These are phyloP conservation scores for Xiphorhynchus elegans DNA, from an alignment of 2,113 vertebrate species.

Conservation along the genomic window DNA sequence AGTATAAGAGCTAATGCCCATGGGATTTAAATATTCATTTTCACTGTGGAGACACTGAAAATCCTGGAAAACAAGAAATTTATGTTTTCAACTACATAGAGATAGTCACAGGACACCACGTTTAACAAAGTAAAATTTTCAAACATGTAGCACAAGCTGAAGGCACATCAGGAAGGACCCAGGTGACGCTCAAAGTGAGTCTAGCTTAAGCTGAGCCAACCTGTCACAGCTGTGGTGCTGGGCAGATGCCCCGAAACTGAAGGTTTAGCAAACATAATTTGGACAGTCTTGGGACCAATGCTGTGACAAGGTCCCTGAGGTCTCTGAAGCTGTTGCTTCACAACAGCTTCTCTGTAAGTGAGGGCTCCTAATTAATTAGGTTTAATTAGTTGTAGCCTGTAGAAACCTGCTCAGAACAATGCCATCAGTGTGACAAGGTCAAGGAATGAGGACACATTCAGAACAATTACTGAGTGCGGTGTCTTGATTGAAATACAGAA, in stretches of 20 bases:
- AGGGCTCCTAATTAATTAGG: conserved; percentile 40
- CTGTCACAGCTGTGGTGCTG: neutral
- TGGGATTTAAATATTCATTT: neutral
- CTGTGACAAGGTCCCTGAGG: neutral
- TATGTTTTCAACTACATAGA: neutral
- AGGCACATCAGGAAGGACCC: neutral
- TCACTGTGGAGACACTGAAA: neutral
- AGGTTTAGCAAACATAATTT: neutral
- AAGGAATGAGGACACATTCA: conserved; percentile 4
- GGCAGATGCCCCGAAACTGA: neutral
- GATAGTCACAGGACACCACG: neutral
- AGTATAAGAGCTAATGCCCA: neutral
- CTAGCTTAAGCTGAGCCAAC: neutral
- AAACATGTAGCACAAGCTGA: neutral
- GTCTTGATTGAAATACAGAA: conserved; percentile 15
- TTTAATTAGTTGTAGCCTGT: conserved; percentile 27
- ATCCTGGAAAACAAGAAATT: neutral
- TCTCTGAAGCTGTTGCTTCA: neutral
- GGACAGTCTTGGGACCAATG: neutral
- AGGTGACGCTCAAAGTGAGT: neutral
- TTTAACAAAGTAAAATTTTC: neutral
- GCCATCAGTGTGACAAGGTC: conserved; percentile 36
- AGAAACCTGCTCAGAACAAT: conserved; percentile 19
- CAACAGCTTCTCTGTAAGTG: neutral
- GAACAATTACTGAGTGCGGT: neutral